phyloP scores from a whole-genome alignment of 2,113 vertebrate species.

The Misgurnus mizolepis region DNA sequence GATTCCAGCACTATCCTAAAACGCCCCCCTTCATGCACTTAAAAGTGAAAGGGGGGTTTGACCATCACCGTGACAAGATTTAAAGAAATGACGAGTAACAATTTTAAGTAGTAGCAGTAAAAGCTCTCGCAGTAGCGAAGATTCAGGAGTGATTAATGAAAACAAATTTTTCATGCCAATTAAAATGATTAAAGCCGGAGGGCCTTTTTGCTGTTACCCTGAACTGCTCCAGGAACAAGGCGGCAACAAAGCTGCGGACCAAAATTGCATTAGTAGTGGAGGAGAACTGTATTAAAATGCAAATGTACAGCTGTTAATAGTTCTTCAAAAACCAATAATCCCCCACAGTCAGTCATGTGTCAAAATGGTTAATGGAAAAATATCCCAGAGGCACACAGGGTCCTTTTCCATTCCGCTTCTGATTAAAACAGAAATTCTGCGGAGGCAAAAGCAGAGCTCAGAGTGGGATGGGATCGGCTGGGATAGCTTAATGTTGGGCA shows the following conservation, averaged over 20 bases:
- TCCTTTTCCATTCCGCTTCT: conserved; percentile 92
- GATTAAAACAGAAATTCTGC: conserved; percentile 95
- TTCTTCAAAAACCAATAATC: conserved; percentile 99
- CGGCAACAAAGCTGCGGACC: conserved; percentile 91
- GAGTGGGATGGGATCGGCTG: conserved; percentile 68
- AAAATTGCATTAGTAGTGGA: conserved; percentile 96
- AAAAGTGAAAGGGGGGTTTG: conserved; percentile 33
- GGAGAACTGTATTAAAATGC: conserved; percentile 99
- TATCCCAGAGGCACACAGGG: conserved; percentile 93
- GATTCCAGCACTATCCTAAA: conserved; percentile 17
- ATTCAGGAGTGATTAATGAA: conserved; percentile 74
- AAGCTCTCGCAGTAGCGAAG: conserved; percentile 54
- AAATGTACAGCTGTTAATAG: conserved; percentile 99
- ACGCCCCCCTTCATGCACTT: not conserved
- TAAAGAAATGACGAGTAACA: conserved; percentile 46
- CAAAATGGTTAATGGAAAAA: conserved; percentile 99
- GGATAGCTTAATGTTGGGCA: conserved; percentile 62
- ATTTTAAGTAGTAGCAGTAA: conserved; percentile 51
- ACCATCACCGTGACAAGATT: conserved; percentile 41
- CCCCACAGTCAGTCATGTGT: conserved; percentile 99
- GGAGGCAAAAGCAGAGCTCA: conserved; percentile 77
- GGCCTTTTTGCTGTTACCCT: conserved; percentile 72
- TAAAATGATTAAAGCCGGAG: conserved; percentile 76
- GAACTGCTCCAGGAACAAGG: conserved; percentile 86
- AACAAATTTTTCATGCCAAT: conserved; percentile 76